Base-by-base conservation (phyloP, 2,113 vertebrate species). In the Platysteira castanea region DNA sequence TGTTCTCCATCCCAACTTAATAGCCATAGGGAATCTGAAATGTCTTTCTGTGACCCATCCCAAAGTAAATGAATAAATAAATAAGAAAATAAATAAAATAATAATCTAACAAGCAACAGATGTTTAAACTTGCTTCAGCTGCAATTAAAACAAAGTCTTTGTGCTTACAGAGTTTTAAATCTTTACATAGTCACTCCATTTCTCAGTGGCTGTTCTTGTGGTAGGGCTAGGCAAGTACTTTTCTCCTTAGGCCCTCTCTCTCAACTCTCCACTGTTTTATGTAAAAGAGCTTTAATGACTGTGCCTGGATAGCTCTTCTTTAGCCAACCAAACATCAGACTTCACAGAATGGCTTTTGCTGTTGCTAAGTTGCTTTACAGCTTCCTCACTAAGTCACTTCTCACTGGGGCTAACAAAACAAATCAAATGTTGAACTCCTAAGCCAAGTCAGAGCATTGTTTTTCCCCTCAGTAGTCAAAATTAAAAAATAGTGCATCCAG, bases 101-200 rank as follows among this genome's bases (percentile, higher is more conserved):
- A 84, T 95, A 65, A 90, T 92, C 46, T 93, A 92, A 94, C 67
- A 74, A 85, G 75, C 44, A 94, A 70, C 94, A 96, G 84, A 94
- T 95, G 91, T 87, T 91, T 95, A 76, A 94, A 82, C 91, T 95
- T 94, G 74, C 74, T 95, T 95, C 74, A 73, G 53, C 93, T 89
- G 77, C 87, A 91, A 89, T 92, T 87, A 84, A 86, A 90, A 69
- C n/a, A 35, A 83, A 94, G 75, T 86, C 82, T 92, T 83, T 90
- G 84, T 84, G 73, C 84, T 92, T 92, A n/a, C 19, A 54, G 49
- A 64, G n/a, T 89, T 85, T 92, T 78, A 87, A 87, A 94, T 22
- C 39, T 83, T 65, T 82, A 21, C 46, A 42, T 41, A 64, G 69
- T 89, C 89, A 50, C 31, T 89, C 27, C 4, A 4, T 84, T 95